Percentiles rank a stretch among this genome's conserved stretches.
These are phyloP conservation scores for Nomada hirtipes DNA, from an alignment of 2,888 invertebrate species.

Conservation along the genomic window DNA sequence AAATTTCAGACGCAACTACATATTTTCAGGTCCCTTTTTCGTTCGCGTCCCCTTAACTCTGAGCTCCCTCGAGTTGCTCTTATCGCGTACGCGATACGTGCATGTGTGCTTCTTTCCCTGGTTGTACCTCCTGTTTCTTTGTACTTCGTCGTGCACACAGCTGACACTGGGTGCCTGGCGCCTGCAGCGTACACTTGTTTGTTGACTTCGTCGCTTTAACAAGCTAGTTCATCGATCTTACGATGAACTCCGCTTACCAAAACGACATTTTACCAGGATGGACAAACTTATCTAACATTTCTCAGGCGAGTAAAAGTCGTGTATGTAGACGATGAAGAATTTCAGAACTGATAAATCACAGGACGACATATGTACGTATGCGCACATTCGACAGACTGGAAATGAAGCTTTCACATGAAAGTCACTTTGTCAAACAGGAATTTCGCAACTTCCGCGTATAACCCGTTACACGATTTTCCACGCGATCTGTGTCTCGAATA, in stretches of 20 bases:
- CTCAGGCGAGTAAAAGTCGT: not conserved
- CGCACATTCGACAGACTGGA: not conserved
- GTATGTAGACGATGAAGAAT: not conserved
- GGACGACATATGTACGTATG: not conserved
- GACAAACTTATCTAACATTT: no score
- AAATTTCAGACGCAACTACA: slow-evolving; percentile 11
- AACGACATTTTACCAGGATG: not conserved
- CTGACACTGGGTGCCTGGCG: not conserved
- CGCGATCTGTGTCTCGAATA: not conserved
- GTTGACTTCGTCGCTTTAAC: no score
- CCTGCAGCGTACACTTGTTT: not conserved
- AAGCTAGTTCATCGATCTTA: not conserved
- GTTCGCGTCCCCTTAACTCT: slow-evolving; percentile 2
- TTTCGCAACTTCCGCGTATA: not conserved
- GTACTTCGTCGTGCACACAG: slow-evolving; percentile 19
- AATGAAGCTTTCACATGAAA: slow-evolving; percentile 10
- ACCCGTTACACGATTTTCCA: slow-evolving; percentile 11
- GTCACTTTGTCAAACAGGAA: not conserved
- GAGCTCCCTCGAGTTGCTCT: not conserved
- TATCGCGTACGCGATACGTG: not conserved
- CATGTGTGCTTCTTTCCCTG: not conserved
- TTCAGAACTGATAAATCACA: slow-evolving; percentile 9
- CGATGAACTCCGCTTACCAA: not conserved
- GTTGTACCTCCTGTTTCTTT: slow-evolving; percentile 6
- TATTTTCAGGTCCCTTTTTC: slow-evolving; percentile 41